Conservation (phyloP, 2,797 vertebrate genomes). For the Mus spretus region DNA sequence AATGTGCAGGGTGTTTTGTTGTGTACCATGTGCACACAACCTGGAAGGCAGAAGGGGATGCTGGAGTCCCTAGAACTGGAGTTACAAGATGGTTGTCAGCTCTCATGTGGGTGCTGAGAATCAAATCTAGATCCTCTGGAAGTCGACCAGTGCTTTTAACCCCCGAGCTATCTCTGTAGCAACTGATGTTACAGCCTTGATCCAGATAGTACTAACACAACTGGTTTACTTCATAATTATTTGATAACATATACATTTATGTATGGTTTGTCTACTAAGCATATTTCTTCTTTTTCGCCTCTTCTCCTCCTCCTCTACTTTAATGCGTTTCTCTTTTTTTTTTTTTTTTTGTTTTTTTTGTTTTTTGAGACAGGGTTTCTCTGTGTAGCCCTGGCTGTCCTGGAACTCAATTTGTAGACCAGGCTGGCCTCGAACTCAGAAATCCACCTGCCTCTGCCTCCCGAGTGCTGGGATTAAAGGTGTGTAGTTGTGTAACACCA, state of each 20-base stretch:
- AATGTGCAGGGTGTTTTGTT: not conserved
- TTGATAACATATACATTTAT: conserved; percentile 29
- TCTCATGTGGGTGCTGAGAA: not conserved
- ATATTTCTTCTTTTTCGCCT: not conserved
- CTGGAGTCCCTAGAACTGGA: not conserved
- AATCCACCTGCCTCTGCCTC: not conserved
- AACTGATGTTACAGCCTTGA: not conserved
- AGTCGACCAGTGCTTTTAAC: not conserved
- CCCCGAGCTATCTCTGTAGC: not conserved
- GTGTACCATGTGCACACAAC: not conserved
- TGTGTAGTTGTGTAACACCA: not conserved
- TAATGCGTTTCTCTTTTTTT: not conserved
- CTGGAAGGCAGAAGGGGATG: not conserved
- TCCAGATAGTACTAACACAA: not conserved
- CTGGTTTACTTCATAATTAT: conserved; percentile 31
- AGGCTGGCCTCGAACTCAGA: conserved; percentile 14
- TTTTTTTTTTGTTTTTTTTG: not conserved
- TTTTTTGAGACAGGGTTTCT: not conserved
- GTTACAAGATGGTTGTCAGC: not conserved
- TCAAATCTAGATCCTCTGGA: too few species aligned
- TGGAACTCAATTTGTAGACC: not conserved
- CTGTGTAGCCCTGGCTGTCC: not conserved
- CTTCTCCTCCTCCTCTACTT: not conserved
- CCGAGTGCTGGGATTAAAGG: not conserved
- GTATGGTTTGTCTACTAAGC: conserved; percentile 28